Base-by-base conservation (phyloP, 2,113 vertebrate species). In the Steatornis caripensis region DNA sequence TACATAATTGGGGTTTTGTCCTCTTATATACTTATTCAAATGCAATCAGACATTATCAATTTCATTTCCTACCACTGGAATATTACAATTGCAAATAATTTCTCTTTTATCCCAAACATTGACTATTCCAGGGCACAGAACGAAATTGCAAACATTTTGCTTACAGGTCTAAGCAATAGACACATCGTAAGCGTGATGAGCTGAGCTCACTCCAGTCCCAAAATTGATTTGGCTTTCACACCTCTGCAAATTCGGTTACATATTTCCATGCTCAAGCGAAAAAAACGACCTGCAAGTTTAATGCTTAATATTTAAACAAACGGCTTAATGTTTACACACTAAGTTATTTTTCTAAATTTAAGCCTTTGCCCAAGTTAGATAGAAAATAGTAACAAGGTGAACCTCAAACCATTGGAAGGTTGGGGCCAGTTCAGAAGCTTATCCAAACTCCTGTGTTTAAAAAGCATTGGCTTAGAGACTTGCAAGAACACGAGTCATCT, bases 351-450 rank as follows among this genome's bases (percentile, higher is more conserved):
- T 22, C 87, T 95, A 96, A 95, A 94, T 92, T 86, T 95, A 95
- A 91, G 69, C 51, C 39, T 76, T 87, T 89, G 46, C 84, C 53
- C 62, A 65, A 75, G 53, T 76, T 90, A 92, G 70, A 65, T 45
- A 96, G 93, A 96, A 96, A 97, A 95, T 75, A 93, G 90, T 19
- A 70, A 80, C 54, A 92, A 92, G 95, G 89, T 84, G 93, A 96
- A 96, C 96, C 93, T 97, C 96, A 97, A 95, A 95, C 95, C 89
- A 85, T 64, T 93, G 90, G 75, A 91, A 95, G 95, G 69, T 69
- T 93, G 75, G 71, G 90, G 75, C 45, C 79, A 85, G 61, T 91
- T 95, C 89, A 95, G 90, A 82, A 95, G 86, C 69, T 84, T 76
- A 55, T 66, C 90, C 93, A 94, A 96, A 91, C 32, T 48, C 37